Evolutionary conservation across 2,797 vertebrate species (phyloP), one percentile per base, ranked within the genome.

Genomic region (Cossypha niveicapilla): DNA sequence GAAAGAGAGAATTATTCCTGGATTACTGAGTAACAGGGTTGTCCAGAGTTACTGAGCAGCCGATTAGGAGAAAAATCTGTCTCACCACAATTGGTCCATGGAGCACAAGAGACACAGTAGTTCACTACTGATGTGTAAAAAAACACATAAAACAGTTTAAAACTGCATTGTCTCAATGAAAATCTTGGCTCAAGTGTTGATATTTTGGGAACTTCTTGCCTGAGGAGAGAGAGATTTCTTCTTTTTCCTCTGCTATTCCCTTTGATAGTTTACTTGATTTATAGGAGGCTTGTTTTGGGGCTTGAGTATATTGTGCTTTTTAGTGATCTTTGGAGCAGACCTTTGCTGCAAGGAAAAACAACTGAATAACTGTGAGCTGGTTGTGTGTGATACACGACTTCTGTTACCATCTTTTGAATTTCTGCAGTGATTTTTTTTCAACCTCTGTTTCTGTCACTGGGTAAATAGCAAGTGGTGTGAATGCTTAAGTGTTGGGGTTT

Each of bases 21-120:
- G 88, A 86, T 88, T 96, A 93, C 86, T 82, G 91, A 88, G 39
- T 94, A 94, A 63, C 83, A 81, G 51, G 34, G 24, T 42, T 93
- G 90, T 90, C 91, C 74, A 24, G 65, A 90, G 86, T 89, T 93
- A 90, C 9, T 88, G 77, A 95, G 87, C 48, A 71, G 72, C 71
- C 22, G 75, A 92, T 93, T 53, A 93, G 79, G 39, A 88, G 79
- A 14, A 76, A 93, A 91, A 73, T 90, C 84, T 86, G 68, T 76
- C 53, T 95, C 75, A 70, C 86, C 74, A 45, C 86, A 76, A 90
- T 56, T 90, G 80, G 60, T 86, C 77, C 24, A 1, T 41, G 35
- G 65, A 77, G 75, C 54, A 35, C 3, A 3, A 73, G 68, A 73
- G 66, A 79, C 34, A 18, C 7, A 3, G 62, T 71, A 53, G 89